Percentiles rank a stretch among this genome's conserved stretches.
Conservation (phyloP, 37 sponge, comb jelly and placozoan species). For the Trichoplax adhaerens region DNA sequence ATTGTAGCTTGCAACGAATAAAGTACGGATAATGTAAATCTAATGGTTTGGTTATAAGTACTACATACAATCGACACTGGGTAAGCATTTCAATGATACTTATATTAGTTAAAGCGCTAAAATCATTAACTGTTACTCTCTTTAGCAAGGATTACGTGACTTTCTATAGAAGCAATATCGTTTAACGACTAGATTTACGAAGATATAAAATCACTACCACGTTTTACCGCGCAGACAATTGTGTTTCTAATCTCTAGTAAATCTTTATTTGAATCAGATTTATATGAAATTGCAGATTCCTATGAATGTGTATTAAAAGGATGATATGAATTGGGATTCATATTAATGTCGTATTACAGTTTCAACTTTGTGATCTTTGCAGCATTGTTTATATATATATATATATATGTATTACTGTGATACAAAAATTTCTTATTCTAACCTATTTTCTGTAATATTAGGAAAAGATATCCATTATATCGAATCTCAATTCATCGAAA, state of each 20-base stretch:
- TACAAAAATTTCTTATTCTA: background rate
- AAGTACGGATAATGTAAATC: no score
- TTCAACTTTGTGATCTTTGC: background rate
- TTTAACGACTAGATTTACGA: no score
- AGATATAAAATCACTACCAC: no score
- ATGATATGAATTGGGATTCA: constrained; percentile 4
- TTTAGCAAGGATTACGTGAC: no score
- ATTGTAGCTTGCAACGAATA: no score
- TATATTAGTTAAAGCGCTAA: background rate
- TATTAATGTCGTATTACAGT: background rate
- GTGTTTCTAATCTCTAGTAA: no score
- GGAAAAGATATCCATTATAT: constrained; percentile 80
- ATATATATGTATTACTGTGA: background rate
- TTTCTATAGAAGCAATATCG: no score
- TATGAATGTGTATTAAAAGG: constrained; percentile 1
- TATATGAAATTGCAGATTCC: background rate
- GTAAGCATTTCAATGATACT: background rate
- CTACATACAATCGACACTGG: background rate
- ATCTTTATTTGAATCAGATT: background rate
- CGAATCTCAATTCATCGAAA: constrained; percentile 31
- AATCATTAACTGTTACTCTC: no score
- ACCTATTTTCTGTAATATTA: constrained; percentile 2
- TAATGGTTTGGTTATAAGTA: background rate
- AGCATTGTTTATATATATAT: background rate
- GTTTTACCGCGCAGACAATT: no score